Percentiles rank a stretch among this genome's conserved stretches.
Conservation (phyloP, 1,140 invertebrate genomes). For the Drosophila orosa region DNA sequence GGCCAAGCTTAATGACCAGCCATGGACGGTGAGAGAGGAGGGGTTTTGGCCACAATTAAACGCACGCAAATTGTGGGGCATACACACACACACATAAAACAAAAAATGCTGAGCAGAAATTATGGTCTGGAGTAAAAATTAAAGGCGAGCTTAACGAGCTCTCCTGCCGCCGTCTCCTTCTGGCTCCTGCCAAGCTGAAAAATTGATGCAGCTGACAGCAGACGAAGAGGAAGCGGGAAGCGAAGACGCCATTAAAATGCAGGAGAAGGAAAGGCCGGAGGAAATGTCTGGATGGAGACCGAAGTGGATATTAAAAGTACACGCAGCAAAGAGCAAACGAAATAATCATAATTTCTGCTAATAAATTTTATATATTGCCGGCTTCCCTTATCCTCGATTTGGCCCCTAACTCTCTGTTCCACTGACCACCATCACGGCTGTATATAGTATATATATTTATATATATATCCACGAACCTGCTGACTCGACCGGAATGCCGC, state of each 20-base stretch:
- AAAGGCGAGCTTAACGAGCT: conserved; percentile 78
- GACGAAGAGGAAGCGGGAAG: conserved; percentile 43
- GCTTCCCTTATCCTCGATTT: conserved; percentile 6
- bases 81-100: conserved; percentile 34
- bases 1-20: conserved; percentile 51
- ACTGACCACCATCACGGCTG: conserved; percentile 13
- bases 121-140: conserved; percentile 77
- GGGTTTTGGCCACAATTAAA: conserved; percentile 69
- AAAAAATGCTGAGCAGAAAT: conserved; percentile 57
- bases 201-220: conserved; percentile 76
- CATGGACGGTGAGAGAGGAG: conserved; percentile 3
- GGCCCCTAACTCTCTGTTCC: not conserved
- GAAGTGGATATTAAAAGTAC: conserved; percentile 80
- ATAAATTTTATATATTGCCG: conserved; percentile 81
- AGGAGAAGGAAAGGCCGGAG: conserved; percentile 34
- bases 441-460: conserved; percentile 4
- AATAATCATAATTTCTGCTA: conserved; percentile 83
- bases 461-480: conserved; percentile 38
- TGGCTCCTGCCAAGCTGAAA: conserved; percentile 31
- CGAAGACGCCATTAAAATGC: conserved; percentile 71
- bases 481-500: conserved; percentile 68
- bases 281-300: conserved; percentile 7
- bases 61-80: conserved; percentile 68
- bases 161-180: conserved; percentile 22
- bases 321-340: conserved; percentile 74